Conservation (phyloP, 2,113 vertebrate species). For the Galemys pyrenaicus region DNA sequence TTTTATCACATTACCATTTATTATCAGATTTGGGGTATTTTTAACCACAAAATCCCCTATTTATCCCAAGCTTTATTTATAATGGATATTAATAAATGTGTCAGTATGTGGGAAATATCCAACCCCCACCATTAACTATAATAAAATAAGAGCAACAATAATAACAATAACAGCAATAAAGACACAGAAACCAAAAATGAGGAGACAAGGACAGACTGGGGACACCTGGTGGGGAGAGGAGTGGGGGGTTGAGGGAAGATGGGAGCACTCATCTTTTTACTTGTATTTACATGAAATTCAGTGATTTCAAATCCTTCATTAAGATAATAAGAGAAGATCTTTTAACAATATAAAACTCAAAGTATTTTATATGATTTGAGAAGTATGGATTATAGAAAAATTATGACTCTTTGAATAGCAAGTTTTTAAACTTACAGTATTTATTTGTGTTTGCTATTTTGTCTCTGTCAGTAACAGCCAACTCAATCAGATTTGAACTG, state of each 20-base stretch:
- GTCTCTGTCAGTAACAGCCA: conserved; percentile 33
- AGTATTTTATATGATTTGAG: background rate
- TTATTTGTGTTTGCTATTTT: conserved; percentile 43
- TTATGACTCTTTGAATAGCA: conserved; percentile 23
- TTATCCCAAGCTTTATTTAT: background rate
- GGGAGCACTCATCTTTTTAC: background rate
- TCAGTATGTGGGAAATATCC: background rate
- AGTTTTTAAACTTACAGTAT: conserved; percentile 5
- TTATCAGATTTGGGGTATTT: background rate
- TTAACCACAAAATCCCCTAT: background rate
- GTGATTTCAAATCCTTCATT: background rate
- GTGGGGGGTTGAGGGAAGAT: too few relatives aligned
- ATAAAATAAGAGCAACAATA: too few relatives aligned
- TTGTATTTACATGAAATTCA: background rate
- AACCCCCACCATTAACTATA: background rate
- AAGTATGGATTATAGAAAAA: background rate
- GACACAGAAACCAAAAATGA: too few relatives aligned
- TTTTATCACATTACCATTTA: background rate
- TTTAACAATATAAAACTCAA: background rate
- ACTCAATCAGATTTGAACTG: conserved; percentile 39
- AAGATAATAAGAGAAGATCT: background rate
- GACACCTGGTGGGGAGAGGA: too few relatives aligned
- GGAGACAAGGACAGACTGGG: too few relatives aligned
- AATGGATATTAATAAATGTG: too few relatives aligned
- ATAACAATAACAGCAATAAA: too few relatives aligned